Evolutionary conservation across 2,888 invertebrate species (phyloP), one percentile per base, ranked within the genome.

Genomic region (Coremacera marginata): DNA sequence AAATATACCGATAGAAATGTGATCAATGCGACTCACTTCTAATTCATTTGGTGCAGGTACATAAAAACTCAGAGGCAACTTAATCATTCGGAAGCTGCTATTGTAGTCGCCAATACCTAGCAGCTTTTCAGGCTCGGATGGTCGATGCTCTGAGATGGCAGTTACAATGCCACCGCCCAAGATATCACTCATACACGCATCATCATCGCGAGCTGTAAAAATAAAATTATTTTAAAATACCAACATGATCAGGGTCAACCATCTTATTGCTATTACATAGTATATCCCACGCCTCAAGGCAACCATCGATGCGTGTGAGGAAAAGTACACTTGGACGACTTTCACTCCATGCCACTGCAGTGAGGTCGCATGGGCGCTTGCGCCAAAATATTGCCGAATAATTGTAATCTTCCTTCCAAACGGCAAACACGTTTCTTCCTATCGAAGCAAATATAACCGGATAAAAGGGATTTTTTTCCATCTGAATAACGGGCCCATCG

Each of bases 201-300:
- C 86, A 77, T 89, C 89, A 70, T 88, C 89, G 2, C 89, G 86
- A n/a, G 87, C 88, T 89, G 16, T 19, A 76, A 79, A 71, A 11
- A 71, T n/a, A 25, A 25, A 44, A 19, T 57, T 44, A 19, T 60
- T 27, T 27, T 1, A 7, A 22, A 60, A 5, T 11, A 44, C 1
- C 1, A 14, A 2, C 4, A 11, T 44, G 11, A 44, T 2, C 11
- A 11, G 11, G 3, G 14, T 11, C 3, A 11, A 11, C 11, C 14
- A 5, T 44, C 2, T 37, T 37, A 14, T 55, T n/a, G 25, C 8
- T 70, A 4, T 79, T 78, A 88, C 89, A 83, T 60, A 94, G 88
- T 76, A 96, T 89, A 89, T 96, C 94, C 96, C 96, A 97, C 14
- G 93, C 92, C 88, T 96, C 96, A 16, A 95, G 90, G 77, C 91